Conservation (phyloP, 2,797 vertebrate genomes). For the Acanthurus lineatus region DNA sequence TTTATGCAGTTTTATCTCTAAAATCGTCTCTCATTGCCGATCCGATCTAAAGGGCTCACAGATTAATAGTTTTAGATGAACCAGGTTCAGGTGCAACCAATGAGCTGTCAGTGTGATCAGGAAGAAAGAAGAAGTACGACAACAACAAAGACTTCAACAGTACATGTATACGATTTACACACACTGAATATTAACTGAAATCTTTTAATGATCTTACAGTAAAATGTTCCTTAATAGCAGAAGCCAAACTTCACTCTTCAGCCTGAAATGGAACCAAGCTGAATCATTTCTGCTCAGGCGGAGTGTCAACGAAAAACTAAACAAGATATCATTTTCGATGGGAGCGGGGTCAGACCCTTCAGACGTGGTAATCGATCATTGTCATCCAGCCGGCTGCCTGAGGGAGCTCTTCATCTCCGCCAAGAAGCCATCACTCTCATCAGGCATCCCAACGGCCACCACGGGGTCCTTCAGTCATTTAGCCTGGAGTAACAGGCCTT, state of each 20-base stretch:
- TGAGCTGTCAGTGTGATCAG: not conserved
- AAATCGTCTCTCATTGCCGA: no score
- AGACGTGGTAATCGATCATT: conserved; percentile 52
- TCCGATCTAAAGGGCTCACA: not conserved
- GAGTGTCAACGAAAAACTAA: not conserved
- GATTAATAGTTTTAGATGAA: not conserved
- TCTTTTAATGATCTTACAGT: not conserved
- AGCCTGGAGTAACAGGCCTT: conserved; percentile 49
- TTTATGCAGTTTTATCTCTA: no score
- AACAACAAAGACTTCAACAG: not conserved
- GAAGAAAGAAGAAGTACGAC: not conserved
- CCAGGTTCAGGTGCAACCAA: not conserved
- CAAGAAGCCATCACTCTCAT: conserved; percentile 51
- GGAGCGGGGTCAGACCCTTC: conserved; percentile 7
- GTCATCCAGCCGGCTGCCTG: conserved; percentile 50
- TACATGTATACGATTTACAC: not conserved
- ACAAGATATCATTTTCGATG: not conserved
- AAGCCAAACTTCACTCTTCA: not conserved
- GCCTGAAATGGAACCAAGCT: not conserved
- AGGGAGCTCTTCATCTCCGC: conserved; percentile 52
- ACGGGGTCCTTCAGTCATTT: conserved; percentile 48
- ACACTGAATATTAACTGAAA: not conserved
- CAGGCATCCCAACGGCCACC: conserved; percentile 43
- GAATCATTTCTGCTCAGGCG: not conserved
- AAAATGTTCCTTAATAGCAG: not conserved